These are phyloP conservation scores for Dicaeum eximium DNA, from an alignment of 2,113 vertebrate species.

Conservation along the genomic window DNA sequence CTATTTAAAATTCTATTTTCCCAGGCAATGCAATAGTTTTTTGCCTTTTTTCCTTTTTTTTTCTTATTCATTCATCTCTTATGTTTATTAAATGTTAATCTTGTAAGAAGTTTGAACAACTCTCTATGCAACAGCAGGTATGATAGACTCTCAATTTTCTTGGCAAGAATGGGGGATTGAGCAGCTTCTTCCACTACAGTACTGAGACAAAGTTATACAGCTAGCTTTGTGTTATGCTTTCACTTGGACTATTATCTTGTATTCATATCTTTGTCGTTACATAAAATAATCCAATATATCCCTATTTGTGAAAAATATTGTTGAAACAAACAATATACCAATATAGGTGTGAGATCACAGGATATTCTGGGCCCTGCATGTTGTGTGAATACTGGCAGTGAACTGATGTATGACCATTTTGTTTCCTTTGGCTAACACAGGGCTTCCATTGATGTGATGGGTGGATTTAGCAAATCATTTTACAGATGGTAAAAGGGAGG, in stretches of 20 bases:
- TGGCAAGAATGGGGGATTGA: neutral
- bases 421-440: neutral
- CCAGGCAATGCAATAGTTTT: neutral
- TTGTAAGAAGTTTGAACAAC: neutral
- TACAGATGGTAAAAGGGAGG: neutral
- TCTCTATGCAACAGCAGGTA: neutral
- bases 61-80: neutral
- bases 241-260: neutral
- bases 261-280: neutral
- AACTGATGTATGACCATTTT: neutral
- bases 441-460: neutral
- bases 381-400: neutral
- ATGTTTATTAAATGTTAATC: neutral
- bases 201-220: neutral
- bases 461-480: neutral
- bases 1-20: neutral
- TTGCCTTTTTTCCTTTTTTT: fast-evolving
- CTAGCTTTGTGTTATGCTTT: neutral
- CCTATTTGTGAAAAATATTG: neutral
- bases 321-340: neutral
- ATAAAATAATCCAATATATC: neutral
- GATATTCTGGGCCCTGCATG: neutral
- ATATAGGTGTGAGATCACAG: neutral
- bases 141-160: neutral
- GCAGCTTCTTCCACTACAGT: neutral